These are phyloP conservation scores for Malacoctenus gilli DNA, from an alignment of 2,797 vertebrate species.

Conservation along the genomic window DNA sequence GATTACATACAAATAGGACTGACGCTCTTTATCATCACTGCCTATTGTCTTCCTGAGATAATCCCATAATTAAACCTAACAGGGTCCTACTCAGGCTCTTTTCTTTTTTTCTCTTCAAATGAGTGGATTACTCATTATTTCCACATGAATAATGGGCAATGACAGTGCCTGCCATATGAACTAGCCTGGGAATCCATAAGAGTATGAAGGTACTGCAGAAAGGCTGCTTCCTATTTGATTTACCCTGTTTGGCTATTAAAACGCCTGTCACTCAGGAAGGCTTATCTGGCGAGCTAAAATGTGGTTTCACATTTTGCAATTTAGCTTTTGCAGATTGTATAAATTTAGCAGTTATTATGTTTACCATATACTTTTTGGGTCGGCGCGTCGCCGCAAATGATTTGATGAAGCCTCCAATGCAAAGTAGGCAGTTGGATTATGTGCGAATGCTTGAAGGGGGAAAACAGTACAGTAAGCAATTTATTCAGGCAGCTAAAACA, in stretches of 20 bases:
- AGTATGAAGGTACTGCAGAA: slow-evolving; percentile 52
- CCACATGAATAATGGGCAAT: slow-evolving; percentile 58
- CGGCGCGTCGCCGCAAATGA: slow-evolving; percentile 29
- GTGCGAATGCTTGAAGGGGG: neutral
- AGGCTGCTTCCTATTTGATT: slow-evolving; percentile 66
- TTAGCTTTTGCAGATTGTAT: slow-evolving; percentile 48
- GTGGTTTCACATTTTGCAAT: slow-evolving; percentile 50
- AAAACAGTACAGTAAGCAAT: neutral
- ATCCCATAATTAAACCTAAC: slow-evolving; percentile 71
- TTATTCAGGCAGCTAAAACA: slow-evolving; percentile 17
- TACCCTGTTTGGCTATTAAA: slow-evolving; percentile 55
- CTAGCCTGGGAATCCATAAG: slow-evolving; percentile 49
- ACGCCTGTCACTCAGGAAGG: slow-evolving; percentile 50
- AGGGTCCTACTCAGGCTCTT: slow-evolving; percentile 56
- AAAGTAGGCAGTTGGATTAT: slow-evolving; percentile 10
- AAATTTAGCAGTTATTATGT: slow-evolving; percentile 59
- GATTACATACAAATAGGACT: slow-evolving; percentile 73
- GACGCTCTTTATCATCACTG: slow-evolving; percentile 63
- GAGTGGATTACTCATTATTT: slow-evolving; percentile 71
- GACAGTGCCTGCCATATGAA: slow-evolving; percentile 46
- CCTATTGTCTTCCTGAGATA: slow-evolving; percentile 71
- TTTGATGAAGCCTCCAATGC: slow-evolving; percentile 40
- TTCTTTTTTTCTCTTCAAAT: slow-evolving; percentile 70
- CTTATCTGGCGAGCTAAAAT: slow-evolving; percentile 54
- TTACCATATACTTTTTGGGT: slow-evolving; percentile 50